Base-by-base conservation (phyloP, 2,888 invertebrate species). In the Campoplex capitator region DNA sequence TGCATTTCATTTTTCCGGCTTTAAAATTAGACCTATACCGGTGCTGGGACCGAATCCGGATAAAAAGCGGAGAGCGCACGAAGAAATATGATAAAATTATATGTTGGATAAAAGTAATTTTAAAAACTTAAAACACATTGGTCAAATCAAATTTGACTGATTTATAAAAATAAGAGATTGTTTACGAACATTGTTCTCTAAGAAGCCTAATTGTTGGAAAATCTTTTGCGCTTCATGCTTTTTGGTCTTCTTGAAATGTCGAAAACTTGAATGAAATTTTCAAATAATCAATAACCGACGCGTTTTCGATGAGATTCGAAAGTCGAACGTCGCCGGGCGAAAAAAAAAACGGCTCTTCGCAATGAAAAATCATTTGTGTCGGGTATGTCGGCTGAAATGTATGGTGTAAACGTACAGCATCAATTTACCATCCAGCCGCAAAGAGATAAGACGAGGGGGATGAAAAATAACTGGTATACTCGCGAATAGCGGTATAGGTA, bases 381-480 rank as follows among this genome's bases (percentile, higher is more conserved):
- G 35, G 35, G n/a, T 70, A 32, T 73, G 42, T 38, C 28, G 13
- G n/a, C 23, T 81, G 62, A 75, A 58, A 81, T 67, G 67, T 74
- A 38, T 54, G 74, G 76, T 71, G 67, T 76, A 70, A 83, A 71
- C 71, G 77, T 62, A 42, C 51, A 48, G 65, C 28, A 83, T 84
- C 84, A 77, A 84, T 84, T 81, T 70, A 70, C 73, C 51, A 81
- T 81, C 77, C 76, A 74, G 58, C 68, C 18, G 35, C n/a, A 51
- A 83, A 28, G 28, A 77, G 83, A 75, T 80, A 83, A 80, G 76
- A 71, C 51, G 38, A n/a, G 45, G 73, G 62, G 73, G 54, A 74
- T 84, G 86, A 86, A 78, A 84, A 86, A 86, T 84, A 86, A 80
- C 67, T 73, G 65, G 75, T 23, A 23, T 23, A 58, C 56, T 77